A percentile compares a stretch with the other conserved stretches of the same genome.
phyloP scores from a whole-genome alignment of 2,113 vertebrate genomes.

The Pachyramphus minor region DNA sequence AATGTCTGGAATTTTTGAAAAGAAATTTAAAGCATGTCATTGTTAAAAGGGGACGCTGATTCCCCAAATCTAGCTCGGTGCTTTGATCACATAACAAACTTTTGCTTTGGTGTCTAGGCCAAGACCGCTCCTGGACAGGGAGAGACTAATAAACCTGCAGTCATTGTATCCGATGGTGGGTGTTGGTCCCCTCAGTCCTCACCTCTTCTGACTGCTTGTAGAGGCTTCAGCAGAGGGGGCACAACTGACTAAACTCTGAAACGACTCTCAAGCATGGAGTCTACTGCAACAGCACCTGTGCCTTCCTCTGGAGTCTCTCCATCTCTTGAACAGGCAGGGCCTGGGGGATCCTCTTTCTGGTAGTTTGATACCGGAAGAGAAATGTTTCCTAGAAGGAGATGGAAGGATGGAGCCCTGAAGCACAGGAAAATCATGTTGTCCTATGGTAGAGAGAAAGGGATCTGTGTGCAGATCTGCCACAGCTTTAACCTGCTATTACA shows the following conservation, averaged over 20 bases:
- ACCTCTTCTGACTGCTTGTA: background rate
- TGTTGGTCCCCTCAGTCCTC: background rate
- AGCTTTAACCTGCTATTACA: background rate
- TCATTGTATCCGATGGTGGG: background rate
- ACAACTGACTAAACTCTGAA: background rate
- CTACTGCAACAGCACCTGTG: background rate
- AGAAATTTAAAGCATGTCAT: background rate
- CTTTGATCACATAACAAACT: background rate
- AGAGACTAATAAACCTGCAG: background rate
- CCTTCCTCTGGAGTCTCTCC: background rate
- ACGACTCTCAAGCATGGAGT: background rate
- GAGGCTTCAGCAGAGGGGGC: background rate
- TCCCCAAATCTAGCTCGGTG: background rate
- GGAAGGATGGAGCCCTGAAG: background rate
- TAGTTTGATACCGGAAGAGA: background rate
- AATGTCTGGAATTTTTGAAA: background rate
- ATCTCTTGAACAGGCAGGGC: background rate
- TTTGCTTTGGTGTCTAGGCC: background rate
- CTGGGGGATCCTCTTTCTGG: background rate
- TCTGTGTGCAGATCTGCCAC: background rate
- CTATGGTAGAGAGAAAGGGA: background rate
- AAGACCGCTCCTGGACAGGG: background rate
- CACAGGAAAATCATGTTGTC: background rate
- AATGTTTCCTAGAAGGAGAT: background rate
- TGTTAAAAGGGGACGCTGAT: background rate